Conservation (phyloP, 2,888 invertebrate genomes). For the Macropis europaea region DNA sequence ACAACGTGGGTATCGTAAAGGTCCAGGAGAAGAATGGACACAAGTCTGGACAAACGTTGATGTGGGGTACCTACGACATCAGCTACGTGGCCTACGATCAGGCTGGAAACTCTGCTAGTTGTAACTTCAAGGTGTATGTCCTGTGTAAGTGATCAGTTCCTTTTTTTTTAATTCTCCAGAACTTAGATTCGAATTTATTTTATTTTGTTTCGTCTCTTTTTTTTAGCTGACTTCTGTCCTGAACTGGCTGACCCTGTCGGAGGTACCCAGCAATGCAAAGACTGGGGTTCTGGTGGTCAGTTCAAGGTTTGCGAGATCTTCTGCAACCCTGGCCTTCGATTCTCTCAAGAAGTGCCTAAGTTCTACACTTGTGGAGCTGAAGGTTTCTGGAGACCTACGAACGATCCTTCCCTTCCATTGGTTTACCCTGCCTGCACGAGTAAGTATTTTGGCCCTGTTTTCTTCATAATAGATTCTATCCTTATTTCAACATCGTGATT, state of each 20-base stretch:
- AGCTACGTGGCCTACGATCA: conserved; percentile 96
- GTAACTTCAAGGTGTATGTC: conserved; percentile 94
- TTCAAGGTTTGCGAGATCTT: conserved; percentile 97
- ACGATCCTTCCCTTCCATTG: conserved; percentile 88
- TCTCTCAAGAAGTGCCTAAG: conserved; percentile 96
- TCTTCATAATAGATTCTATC: background rate
- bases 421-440: conserved; percentile 96
- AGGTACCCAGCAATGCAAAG: conserved; percentile 94
- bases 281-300: conserved; percentile 97
- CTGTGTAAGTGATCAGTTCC: conserved; percentile 84
- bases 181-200: background rate
- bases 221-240: conserved; percentile 94
- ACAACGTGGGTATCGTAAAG: conserved; percentile 90
- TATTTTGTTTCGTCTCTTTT: background rate
- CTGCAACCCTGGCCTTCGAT: conserved; percentile 92
- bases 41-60: conserved; percentile 91
- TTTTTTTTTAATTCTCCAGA: background rate
- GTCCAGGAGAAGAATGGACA: conserved; percentile 93
- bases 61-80: conserved; percentile 96
- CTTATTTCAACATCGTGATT: too few relatives aligned
- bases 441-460: conserved; percentile 79
- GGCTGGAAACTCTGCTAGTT: conserved; percentile 94
- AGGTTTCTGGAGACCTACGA: conserved; percentile 97
- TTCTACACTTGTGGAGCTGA: conserved; percentile 99
- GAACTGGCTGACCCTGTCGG: conserved; percentile 93